Conservation (phyloP, 2,113 vertebrate genomes). For the Globicephala melas region DNA sequence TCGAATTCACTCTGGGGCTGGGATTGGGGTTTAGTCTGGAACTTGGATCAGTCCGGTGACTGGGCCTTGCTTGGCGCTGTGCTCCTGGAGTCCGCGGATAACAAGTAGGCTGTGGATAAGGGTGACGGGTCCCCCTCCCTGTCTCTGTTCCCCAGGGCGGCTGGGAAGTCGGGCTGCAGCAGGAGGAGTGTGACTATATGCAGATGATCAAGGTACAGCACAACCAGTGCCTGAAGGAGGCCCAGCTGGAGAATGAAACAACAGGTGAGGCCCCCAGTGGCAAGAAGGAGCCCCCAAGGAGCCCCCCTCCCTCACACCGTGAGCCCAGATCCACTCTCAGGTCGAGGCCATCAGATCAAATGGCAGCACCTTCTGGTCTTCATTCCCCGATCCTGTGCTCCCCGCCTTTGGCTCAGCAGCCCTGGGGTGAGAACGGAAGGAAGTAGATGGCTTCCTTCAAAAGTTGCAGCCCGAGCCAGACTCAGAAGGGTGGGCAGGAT, state of each 20-base stretch:
- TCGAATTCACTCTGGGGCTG: neutral
- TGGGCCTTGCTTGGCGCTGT: neutral
- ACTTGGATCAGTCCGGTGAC: neutral
- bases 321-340: neutral
- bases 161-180: neutral
- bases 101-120: neutral
- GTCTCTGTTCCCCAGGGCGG: constrained; percentile 32
- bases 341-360: neutral
- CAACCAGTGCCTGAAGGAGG: constrained; percentile 54
- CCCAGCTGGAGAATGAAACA: constrained; percentile 43
- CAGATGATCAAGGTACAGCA: constrained; percentile 27
- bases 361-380: neutral
- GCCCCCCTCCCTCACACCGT: accelerated
- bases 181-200: constrained; percentile 46
- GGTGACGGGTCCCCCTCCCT: neutral
- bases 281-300: accelerated
- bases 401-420: neutral
- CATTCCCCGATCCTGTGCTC: neutral
- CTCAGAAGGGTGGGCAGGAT: neutral
- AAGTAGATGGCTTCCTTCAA: neutral
- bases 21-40: neutral
- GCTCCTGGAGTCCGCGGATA: neutral
- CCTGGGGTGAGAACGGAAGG: neutral
- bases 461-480: neutral
- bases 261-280: constrained; percentile 31